A percentile compares a stretch with the other conserved stretches of the same genome.
Conservation (phyloP, 37 sponge, comb jelly and placozoan species). For the Cladorhizidae sp. region DNA sequence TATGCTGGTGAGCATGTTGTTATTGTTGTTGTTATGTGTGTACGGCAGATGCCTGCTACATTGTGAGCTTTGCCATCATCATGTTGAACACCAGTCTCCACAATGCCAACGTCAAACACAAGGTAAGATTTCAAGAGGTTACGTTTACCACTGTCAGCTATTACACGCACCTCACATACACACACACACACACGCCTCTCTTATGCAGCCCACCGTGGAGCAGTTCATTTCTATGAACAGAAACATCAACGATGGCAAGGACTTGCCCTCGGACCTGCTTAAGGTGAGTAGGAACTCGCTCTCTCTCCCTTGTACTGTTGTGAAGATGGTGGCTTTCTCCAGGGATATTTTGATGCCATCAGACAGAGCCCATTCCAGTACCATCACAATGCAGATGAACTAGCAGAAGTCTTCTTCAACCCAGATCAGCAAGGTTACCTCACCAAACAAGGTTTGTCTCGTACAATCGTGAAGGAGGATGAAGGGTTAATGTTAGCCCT, state of each 20-base stretch:
- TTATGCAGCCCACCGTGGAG: constrained; percentile 58
- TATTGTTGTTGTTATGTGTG: background rate
- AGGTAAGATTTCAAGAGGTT: too few relatives aligned
- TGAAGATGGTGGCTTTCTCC: background rate
- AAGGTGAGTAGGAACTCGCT: constrained; percentile 25
- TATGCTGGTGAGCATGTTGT: background rate
- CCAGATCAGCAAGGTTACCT: constrained; percentile 88
- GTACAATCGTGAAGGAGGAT: too few relatives aligned
- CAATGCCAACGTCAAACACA: constrained; percentile 85
- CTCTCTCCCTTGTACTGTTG: background rate
- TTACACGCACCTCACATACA: background rate
- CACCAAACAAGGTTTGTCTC: constrained; percentile 85
- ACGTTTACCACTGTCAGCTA: too few relatives aligned
- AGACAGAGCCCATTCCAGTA: constrained; percentile 67
- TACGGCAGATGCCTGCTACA: constrained; percentile 88
- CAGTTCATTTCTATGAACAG: constrained; percentile 92
- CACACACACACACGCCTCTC: background rate
- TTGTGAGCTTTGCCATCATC: constrained; percentile 89
- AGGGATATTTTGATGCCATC: constrained; percentile 75
- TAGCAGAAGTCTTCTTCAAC: constrained; percentile 87
- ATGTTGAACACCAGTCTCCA: constrained; percentile 97
- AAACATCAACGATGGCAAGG: constrained; percentile 87
- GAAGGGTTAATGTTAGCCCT: too few relatives aligned
- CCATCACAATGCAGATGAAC: constrained; percentile 78
- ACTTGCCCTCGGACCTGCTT: constrained; percentile 82